A percentile compares a stretch with the other conserved stretches of the same genome.
phyloP scores from a whole-genome alignment of 35 echinoderm and acorn worm genomes.

The Heliocidaris tuberculata region DNA sequence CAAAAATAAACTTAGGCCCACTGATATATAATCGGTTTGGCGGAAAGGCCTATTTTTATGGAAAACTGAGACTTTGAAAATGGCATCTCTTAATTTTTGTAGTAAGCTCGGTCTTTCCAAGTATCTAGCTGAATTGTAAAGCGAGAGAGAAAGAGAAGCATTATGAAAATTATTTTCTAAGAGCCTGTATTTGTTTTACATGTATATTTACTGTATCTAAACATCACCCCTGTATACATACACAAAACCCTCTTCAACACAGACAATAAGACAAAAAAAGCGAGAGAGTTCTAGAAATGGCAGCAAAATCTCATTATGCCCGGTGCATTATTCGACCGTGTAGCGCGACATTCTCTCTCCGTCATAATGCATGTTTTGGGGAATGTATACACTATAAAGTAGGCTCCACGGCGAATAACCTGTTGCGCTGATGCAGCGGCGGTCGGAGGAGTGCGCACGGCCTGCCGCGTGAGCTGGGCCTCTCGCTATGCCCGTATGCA shows the following conservation, averaged over 20 bases:
- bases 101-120: no score
- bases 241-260: not conserved
- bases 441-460: not conserved
- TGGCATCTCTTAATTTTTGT: no score
- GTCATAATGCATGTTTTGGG: not conserved
- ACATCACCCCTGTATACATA: no score
- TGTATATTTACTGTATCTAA: no score
- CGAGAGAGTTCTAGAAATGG: not conserved
- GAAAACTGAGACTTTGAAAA: no score
- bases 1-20: no score
- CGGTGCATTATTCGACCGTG: not conserved
- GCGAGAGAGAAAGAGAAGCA: no score
- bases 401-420: not conserved
- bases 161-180: no score
- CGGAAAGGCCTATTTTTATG: no score
- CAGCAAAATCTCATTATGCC: not conserved
- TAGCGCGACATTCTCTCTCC: not conserved
- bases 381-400: not conserved
- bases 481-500: not conserved
- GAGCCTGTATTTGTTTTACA: no score
- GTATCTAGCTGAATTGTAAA: no score
- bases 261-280: conserved; percentile 1
- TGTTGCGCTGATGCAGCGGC: not conserved
- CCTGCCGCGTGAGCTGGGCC: not conserved
- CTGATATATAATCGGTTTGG: no score